Evolutionary conservation across 1,140 invertebrate species (phyloP).

Genomic region (Drosophila nannoptera): DNA sequence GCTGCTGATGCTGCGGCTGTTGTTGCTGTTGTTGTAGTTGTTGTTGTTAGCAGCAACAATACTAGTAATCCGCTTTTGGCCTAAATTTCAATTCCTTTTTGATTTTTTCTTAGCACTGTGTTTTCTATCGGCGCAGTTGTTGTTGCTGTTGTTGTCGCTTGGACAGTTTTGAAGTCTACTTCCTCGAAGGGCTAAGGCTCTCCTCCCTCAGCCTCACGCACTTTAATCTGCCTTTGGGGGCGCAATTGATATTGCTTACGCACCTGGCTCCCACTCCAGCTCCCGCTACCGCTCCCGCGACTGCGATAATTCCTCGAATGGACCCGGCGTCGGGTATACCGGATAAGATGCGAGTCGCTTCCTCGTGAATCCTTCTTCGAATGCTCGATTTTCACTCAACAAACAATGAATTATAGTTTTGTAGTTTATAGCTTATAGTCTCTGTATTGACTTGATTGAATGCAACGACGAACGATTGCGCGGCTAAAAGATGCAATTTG

Average conservation of each 20-base stretch:
- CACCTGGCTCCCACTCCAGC: not conserved
- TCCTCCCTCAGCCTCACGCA: constrained; percentile 16
- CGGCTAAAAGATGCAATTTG: constrained; percentile 1
- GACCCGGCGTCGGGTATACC: constrained; percentile 28
- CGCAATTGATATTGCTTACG: not conserved
- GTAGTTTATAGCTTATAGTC: too few species aligned
- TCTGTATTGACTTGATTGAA: too few species aligned
- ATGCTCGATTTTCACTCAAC: constrained; percentile 4
- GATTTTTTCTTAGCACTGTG: constrained; percentile 44
- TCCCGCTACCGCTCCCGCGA: constrained; percentile 10
- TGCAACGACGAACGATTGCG: not conserved
- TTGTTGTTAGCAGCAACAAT: constrained; percentile 43
- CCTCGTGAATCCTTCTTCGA: too few species aligned
- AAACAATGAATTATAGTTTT: not conserved
- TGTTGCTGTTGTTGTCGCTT: constrained; percentile 42
- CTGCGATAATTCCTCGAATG: constrained; percentile 4
- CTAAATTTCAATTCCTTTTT: constrained; percentile 70
- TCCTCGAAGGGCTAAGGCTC: constrained; percentile 7
- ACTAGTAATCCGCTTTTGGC: constrained; percentile 70
- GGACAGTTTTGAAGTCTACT: constrained; percentile 8
- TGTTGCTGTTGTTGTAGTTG: constrained; percentile 26
- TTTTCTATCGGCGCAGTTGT: constrained; percentile 1
- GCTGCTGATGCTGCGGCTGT: constrained; percentile 29
- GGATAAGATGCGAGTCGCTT: constrained; percentile 15
- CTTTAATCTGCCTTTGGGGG: constrained; percentile 25